phyloP scores from a whole-genome alignment of 2,113 vertebrate species.

The Ramphastos sulfuratus region DNA sequence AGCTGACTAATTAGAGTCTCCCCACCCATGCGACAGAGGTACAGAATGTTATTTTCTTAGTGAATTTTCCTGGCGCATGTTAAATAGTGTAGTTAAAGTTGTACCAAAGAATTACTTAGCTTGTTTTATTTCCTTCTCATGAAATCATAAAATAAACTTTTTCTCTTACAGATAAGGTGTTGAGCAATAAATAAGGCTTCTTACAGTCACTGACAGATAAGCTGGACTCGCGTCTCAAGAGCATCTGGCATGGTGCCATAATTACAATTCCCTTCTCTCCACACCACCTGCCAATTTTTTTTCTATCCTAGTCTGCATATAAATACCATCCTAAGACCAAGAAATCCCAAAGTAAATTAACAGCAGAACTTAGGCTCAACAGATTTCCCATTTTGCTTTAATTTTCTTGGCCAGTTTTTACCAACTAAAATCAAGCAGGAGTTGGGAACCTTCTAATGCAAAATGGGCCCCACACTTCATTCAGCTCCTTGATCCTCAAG shows the following conservation, averaged over 20 bases:
- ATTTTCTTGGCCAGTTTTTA: not conserved
- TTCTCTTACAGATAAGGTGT: not conserved
- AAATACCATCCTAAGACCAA: not conserved
- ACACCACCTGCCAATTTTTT: slow-evolving; percentile 1
- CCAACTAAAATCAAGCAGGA: not conserved
- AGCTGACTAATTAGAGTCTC: not conserved
- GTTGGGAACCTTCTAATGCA: not conserved
- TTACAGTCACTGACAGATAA: slow-evolving; percentile 2
- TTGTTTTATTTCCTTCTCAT: not conserved
- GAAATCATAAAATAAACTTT: not conserved
- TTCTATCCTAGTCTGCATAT: not conserved
- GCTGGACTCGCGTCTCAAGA: not conserved
- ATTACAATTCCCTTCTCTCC: slow-evolving; percentile 21
- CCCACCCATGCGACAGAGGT: not conserved
- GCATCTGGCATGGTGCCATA: not conserved
- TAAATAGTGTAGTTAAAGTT: not conserved
- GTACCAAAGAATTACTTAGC: not conserved
- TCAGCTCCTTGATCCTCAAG: not conserved
- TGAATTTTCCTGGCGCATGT: not conserved
- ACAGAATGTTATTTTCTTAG: not conserved
- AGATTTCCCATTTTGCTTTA: not conserved
- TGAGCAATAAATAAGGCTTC: not conserved
- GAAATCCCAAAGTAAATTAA: not conserved
- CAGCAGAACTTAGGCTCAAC: not conserved
- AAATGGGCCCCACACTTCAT: not conserved